phyloP scores from a whole-genome alignment of 2,797 vertebrate genomes.

The Rhabdophis nuchalis region DNA sequence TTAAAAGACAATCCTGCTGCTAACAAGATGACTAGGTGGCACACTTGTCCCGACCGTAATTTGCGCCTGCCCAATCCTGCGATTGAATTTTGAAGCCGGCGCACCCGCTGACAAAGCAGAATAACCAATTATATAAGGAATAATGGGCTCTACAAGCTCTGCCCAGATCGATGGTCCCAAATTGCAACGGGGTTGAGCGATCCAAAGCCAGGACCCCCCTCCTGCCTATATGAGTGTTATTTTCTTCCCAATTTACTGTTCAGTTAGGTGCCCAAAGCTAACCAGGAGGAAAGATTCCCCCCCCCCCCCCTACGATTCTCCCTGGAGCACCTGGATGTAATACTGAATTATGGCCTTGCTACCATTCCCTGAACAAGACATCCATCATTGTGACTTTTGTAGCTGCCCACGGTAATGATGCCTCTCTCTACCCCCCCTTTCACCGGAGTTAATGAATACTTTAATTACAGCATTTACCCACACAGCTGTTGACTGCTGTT shows the following conservation, averaged over 20 bases:
- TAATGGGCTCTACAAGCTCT: background rate
- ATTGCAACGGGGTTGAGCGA: background rate
- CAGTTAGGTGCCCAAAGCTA: background rate
- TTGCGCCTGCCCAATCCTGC: background rate
- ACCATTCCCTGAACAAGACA: background rate
- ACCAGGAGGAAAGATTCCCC: background rate
- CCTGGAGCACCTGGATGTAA: fast-evolving
- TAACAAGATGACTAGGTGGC: background rate
- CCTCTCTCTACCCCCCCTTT: slow-evolving; percentile 1
- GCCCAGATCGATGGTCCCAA: background rate
- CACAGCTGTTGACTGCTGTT: slow-evolving; percentile 12
- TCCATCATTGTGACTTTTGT: background rate
- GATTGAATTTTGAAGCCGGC: background rate
- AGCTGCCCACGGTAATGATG: slow-evolving; percentile 33
- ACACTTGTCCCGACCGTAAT: background rate
- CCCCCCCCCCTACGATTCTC: background rate
- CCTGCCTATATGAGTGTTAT: background rate
- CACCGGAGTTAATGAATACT: slow-evolving; percentile 37
- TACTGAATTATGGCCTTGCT: fast-evolving
- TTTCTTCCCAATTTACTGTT: background rate
- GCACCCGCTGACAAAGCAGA: background rate
- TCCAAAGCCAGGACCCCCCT: background rate
- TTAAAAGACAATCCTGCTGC: background rate
- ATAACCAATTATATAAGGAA: background rate
- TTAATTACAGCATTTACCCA: slow-evolving; percentile 48